A percentile compares a stretch with the other conserved stretches of the same genome.
Evolutionary conservation across 2,888 invertebrate genomes (phyloP).

Genomic region (Chymomyza fuscimana): DNA sequence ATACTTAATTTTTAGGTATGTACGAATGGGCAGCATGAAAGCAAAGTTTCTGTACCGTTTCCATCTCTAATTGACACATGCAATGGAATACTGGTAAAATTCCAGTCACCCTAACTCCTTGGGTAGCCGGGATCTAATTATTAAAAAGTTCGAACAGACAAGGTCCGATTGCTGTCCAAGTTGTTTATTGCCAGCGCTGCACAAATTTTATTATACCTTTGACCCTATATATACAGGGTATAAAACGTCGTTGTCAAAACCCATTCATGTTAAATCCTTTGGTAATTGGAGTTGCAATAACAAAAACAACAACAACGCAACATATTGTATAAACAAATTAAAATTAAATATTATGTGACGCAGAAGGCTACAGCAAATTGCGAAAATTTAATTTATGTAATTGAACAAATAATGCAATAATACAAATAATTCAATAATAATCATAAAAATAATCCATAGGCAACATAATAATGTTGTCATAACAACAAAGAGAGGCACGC

Average conservation of each 20-base stretch:
- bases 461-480: slow-evolving; percentile 43
- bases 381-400: slow-evolving; percentile 44
- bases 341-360: slow-evolving; percentile 57
- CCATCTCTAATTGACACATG: too few relatives aligned
- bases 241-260: neutral
- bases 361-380: slow-evolving; percentile 27
- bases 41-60: too few relatives aligned
- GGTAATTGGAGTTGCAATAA: slow-evolving; percentile 39
- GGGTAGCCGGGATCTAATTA: too few relatives aligned
- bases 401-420: slow-evolving; percentile 64
- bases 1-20: too few relatives aligned
- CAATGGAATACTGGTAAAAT: too few relatives aligned
- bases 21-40: too few relatives aligned
- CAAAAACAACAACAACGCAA: slow-evolving; percentile 33
- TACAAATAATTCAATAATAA: slow-evolving; percentile 65
- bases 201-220: too few relatives aligned
- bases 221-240: neutral
- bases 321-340: slow-evolving; percentile 55
- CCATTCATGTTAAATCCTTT: slow-evolving; percentile 2
- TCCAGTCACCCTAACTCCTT: too few relatives aligned
- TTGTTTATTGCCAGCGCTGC: too few relatives aligned
- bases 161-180: too few relatives aligned
- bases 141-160: too few relatives aligned
- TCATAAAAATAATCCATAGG: neutral
- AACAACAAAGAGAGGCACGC: slow-evolving; percentile 23